Evolutionary conservation across 2,113 vertebrate genomes (phyloP).

Genomic region (Haemorhous mexicanus): DNA sequence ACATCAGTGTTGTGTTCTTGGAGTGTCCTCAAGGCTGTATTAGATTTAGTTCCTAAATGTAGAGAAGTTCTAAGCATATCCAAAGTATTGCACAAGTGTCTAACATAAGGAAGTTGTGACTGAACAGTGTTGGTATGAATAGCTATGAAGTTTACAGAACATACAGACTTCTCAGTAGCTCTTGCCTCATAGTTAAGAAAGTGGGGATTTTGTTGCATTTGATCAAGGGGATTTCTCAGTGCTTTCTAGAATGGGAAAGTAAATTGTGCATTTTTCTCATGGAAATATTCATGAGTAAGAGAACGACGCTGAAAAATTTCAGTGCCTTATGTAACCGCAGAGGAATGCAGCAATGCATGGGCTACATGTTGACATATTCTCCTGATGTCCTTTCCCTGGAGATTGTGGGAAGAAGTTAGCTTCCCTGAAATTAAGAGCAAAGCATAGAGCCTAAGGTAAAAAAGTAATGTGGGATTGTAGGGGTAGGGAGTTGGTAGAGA

Average conservation of each 20-base stretch:
- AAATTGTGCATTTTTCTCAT: slow-evolving; percentile 43
- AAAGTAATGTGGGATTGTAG: not conserved
- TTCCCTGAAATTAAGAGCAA: not conserved
- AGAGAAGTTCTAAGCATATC: not conserved
- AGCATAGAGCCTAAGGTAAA: not conserved
- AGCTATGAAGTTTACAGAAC: not conserved
- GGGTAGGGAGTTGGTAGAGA: not conserved
- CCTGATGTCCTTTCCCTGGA: not conserved
- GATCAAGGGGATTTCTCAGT: slow-evolving; percentile 22
- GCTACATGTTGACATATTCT: slow-evolving; percentile 3
- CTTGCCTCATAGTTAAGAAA: not conserved
- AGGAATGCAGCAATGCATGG: slow-evolving; percentile 10
- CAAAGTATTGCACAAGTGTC: not conserved
- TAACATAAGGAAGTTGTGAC: not conserved
- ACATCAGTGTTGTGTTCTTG: not conserved
- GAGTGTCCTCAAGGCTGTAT: not conserved
- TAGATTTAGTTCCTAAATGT: not conserved
- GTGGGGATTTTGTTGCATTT: slow-evolving; percentile 14
- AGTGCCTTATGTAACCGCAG: not conserved
- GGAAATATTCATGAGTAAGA: slow-evolving; percentile 9
- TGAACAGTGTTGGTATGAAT: not conserved
- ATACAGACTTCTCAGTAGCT: not conserved
- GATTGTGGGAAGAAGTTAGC: not conserved
- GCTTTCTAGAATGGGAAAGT: slow-evolving; percentile 43
- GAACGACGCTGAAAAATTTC: slow-evolving; percentile 1